phyloP scores from a whole-genome alignment of 2,888 invertebrate genomes.

The Dynastes grantii region DNA sequence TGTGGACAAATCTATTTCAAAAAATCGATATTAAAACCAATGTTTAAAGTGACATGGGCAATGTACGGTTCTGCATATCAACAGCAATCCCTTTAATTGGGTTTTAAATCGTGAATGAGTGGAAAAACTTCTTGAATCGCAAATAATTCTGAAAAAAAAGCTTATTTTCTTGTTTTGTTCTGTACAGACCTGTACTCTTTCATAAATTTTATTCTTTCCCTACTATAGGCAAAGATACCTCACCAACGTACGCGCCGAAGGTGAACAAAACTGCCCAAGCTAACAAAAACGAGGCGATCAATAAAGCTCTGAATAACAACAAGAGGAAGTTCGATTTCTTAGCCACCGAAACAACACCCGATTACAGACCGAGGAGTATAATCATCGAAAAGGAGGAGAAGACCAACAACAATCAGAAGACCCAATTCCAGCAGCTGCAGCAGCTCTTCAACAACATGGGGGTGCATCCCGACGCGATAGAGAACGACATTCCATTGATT shows the following conservation, averaged over 20 bases:
- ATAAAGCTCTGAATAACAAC: slow-evolving; percentile 80
- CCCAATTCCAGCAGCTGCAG: slow-evolving; percentile 87
- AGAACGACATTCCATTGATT: slow-evolving; percentile 71
- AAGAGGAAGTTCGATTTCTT: slow-evolving; percentile 90
- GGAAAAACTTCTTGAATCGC: no score
- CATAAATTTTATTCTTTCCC: background rate
- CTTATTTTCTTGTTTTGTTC: no score
- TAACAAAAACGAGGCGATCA: slow-evolving; percentile 4
- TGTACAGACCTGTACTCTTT: no score
- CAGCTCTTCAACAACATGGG: slow-evolving; percentile 79
- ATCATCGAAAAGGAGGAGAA: slow-evolving; percentile 81
- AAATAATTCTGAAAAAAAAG: no score
- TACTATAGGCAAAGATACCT: slow-evolving; percentile 11
- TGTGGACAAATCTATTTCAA: no score
- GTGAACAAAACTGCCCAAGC: slow-evolving; percentile 54
- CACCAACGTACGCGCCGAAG: slow-evolving; percentile 54
- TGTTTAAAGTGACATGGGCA: no score
- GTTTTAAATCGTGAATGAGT: no score
- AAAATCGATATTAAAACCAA: no score
- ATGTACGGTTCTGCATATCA: no score
- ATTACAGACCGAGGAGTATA: slow-evolving; percentile 84
- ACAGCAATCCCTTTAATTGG: no score
- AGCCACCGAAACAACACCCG: slow-evolving; percentile 88
- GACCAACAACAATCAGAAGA: slow-evolving; percentile 84
- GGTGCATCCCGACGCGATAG: slow-evolving; percentile 59